Percentiles rank a stretch among this genome's conserved stretches.
Evolutionary conservation across 2,888 invertebrate species (phyloP).

Genomic region (Hoplodrina ambigua): DNA sequence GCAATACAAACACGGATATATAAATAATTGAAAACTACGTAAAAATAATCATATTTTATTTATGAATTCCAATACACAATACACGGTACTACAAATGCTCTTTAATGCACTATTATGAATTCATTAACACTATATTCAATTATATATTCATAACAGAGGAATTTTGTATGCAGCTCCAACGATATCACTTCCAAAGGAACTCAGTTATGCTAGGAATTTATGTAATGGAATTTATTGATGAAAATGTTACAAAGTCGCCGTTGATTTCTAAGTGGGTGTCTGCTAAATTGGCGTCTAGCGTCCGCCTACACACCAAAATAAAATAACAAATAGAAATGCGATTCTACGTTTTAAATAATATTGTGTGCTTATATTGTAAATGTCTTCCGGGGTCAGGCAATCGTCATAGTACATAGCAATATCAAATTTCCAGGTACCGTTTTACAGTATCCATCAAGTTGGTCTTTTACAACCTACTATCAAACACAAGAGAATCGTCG

Average conservation of each 20-base stretch:
- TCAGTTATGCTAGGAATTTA: constrained; percentile 18
- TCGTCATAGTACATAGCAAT: constrained; percentile 14
- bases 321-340: constrained; percentile 51
- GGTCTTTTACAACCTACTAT: constrained; percentile 20
- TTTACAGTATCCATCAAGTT: constrained; percentile 13
- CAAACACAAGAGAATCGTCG: not conserved
- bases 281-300: constrained; percentile 44
- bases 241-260: constrained; percentile 31
- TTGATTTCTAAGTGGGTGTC: constrained; percentile 35
- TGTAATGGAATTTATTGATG: constrained; percentile 32
- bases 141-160: constrained; percentile 8
- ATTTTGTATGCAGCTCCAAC: constrained; percentile 21
- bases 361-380: constrained; percentile 42
- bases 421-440: constrained; percentile 29
- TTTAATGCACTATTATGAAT: constrained; percentile 17
- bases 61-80: constrained; percentile 1
- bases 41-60: not conserved
- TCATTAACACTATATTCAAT: constrained; percentile 13
- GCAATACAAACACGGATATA: not conserved
- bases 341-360: constrained; percentile 34
- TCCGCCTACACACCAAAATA: constrained; percentile 50
- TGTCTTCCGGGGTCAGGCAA: constrained; percentile 40
- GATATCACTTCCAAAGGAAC: constrained; percentile 11
- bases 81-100: not conserved
- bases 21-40: not conserved